Conservation (phyloP, 2,888 invertebrate genomes). For the Spodoptera exigua region DNA sequence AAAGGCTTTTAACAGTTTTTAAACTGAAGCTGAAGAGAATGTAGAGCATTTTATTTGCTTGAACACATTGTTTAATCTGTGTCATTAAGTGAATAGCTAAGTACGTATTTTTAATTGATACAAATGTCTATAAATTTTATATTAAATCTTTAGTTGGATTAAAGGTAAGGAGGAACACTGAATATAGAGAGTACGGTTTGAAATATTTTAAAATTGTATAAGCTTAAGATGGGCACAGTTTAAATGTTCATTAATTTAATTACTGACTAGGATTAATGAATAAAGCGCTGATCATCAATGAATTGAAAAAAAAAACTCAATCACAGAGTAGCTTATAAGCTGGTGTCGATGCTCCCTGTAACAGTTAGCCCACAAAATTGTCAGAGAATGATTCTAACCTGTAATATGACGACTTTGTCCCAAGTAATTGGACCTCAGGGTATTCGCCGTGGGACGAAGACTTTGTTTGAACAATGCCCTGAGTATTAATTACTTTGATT, state of each 20-base stretch:
- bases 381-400: conserved; percentile 16
- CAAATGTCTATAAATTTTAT: not conserved
- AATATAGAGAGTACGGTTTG: too few relatives aligned
- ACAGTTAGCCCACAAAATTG: conserved; percentile 1
- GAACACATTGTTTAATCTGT: conserved; percentile 14
- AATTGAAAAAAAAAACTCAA: too few relatives aligned
- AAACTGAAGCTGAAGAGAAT: conserved; percentile 23
- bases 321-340: too few relatives aligned
- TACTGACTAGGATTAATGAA: too few relatives aligned
- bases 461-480: conserved; percentile 69
- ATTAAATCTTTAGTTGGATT: too few relatives aligned
- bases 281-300: too few relatives aligned
- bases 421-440: conserved; percentile 72
- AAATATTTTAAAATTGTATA: too few relatives aligned
- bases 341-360: not conserved
- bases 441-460: conserved; percentile 56
- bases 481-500: conserved; percentile 73
- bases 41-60: conserved; percentile 32
- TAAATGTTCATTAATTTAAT: too few relatives aligned
- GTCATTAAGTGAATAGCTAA: conserved; percentile 12
- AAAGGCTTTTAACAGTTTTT: conserved; percentile 46
- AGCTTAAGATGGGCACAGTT: too few relatives aligned
- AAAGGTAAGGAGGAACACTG: too few relatives aligned
- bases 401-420: conserved; percentile 43
- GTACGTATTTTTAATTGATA: conserved; percentile 5